Base-by-base conservation (phyloP, 2,113 vertebrate genomes). In the Hiodon tergisus region DNA sequence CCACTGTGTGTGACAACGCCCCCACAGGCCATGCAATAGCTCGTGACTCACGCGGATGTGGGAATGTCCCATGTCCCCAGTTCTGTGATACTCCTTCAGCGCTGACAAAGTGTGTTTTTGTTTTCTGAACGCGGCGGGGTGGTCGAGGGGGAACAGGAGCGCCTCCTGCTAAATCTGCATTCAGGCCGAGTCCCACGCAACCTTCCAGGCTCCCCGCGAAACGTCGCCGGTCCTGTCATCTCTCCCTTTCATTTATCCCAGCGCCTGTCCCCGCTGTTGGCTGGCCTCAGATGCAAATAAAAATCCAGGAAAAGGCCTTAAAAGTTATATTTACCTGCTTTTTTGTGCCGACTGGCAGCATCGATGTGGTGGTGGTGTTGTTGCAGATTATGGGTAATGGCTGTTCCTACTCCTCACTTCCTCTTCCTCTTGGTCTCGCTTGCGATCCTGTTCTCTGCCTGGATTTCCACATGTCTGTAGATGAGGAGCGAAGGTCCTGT, bases 261-360 rank as follows among this genome's bases (percentile, higher is more conserved):
- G 11, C 52, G 10, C 50, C 11, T 73, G 61, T 63, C 6, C 61
- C 9, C 16, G 16, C 51, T 17, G n/a, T 51, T 65, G 60, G 6
- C 16, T 8, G 60, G 10, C 61, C 17, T 65, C 50, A 73, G 61
- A 46, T 54, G 60, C 16, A 16, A 69, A 73, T 73, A 51, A 73
- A 73, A 58, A 73, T 65, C 60, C 60, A 73, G 50, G 50, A n/a
- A 70, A 10, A 14, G 17, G 51, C 14, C 52, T 55, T 54, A 55
- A 46, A 46, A 14, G 17, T 11, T 16, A 54, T 46, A 53, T 74
- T 65, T 66, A 53, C 51, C 62, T 52, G 61, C 61, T 67, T 74
- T 52, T 57, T 67, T 67, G 57, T 46, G 14, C 60, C 70, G 53
- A 3, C 54, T 54, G 3, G 17, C 17, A 47, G 3, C 13, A 47